These are phyloP conservation scores for Rhyzopertha dominica DNA, from an alignment of 1,140 invertebrate genomes.

Conservation along the genomic window DNA sequence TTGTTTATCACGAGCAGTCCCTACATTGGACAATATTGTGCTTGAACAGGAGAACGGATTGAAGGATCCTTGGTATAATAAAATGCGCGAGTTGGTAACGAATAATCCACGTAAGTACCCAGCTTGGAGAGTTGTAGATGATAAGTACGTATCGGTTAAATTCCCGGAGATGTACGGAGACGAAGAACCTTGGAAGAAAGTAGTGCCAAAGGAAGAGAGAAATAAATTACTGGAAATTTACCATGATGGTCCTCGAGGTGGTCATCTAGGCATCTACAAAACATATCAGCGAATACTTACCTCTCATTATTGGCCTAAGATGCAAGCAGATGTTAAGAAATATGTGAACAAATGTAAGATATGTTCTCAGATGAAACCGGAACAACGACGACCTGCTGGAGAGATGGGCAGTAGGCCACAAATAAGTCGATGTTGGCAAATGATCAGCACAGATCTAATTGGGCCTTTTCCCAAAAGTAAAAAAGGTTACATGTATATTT, in stretches of 20 bases:
- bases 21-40: too few relatives aligned
- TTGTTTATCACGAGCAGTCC: too few relatives aligned
- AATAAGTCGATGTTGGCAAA: constrained; percentile 8
- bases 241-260: constrained; percentile 22
- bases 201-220: constrained; percentile 18
- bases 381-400: not conserved
- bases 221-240: constrained; percentile 18
- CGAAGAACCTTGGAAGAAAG: constrained; percentile 21
- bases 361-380: not conserved
- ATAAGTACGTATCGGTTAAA: not conserved
- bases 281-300: constrained; percentile 14
- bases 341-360: not conserved
- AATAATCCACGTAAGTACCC: not conserved
- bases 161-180: constrained; percentile 30
- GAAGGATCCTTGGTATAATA: not conserved
- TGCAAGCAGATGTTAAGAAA: constrained; percentile 1
- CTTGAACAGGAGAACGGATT: not conserved
- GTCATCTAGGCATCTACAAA: constrained; percentile 29
- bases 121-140: not conserved
- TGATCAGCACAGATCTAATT: constrained; percentile 11
- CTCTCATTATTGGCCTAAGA: constrained; percentile 10
- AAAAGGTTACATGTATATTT: constrained; percentile 7
- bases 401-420: not conserved
- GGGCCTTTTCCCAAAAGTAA: constrained; percentile 9
- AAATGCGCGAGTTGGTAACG: not conserved